Conservation (phyloP, 1,140 invertebrate genomes). For the Sarcophaga peregrina region DNA sequence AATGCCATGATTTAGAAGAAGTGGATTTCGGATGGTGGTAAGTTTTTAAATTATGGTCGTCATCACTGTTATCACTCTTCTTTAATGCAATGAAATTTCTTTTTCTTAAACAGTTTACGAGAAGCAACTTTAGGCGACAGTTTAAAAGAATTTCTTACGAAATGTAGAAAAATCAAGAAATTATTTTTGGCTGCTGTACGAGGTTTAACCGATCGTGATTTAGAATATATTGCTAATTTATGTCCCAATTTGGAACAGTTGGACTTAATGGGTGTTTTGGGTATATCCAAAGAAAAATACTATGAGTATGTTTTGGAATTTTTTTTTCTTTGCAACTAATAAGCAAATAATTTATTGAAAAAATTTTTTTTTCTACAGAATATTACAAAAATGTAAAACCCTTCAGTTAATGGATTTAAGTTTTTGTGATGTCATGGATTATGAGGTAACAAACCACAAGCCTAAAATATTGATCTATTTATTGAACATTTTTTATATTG, state of each 20-base stretch:
- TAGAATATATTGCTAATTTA: slow-evolving; percentile 75
- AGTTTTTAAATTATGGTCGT: slow-evolving; percentile 62
- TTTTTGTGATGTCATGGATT: slow-evolving; percentile 83
- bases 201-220: slow-evolving; percentile 80
- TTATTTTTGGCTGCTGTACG: slow-evolving; percentile 82
- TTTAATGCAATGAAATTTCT: not conserved
- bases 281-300: slow-evolving; percentile 78
- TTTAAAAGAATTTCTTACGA: slow-evolving; percentile 68
- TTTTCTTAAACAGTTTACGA: slow-evolving; percentile 61
- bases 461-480: not conserved
- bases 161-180: slow-evolving; percentile 77
- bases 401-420: slow-evolving; percentile 85
- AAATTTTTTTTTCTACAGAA: slow-evolving; percentile 65
- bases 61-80: not conserved
- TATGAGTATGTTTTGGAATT: slow-evolving; percentile 69
- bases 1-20: slow-evolving; percentile 80
- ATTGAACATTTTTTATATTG: slow-evolving; percentile 17
- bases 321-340: slow-evolving; percentile 34
- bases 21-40: slow-evolving; percentile 92
- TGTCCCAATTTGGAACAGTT: slow-evolving; percentile 79
- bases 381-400: slow-evolving; percentile 74
- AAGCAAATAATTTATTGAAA: not conserved
- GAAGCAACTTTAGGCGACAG: slow-evolving; percentile 70
- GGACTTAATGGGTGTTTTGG: slow-evolving; percentile 83
- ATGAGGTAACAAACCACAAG: slow-evolving; percentile 69